Conservation (phyloP, 2,888 invertebrate genomes). For the Labia minor region DNA sequence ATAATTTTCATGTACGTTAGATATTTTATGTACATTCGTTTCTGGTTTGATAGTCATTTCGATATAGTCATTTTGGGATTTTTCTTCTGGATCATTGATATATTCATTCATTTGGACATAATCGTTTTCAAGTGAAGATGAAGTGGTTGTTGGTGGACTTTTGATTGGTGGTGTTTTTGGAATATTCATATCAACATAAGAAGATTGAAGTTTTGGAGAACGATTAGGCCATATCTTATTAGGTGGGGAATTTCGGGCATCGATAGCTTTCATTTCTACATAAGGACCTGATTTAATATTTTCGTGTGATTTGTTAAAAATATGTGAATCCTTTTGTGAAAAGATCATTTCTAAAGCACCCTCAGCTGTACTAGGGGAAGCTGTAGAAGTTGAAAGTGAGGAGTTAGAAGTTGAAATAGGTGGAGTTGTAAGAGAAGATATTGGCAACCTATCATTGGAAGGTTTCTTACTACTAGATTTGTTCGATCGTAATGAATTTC, state of each 20-base stretch:
- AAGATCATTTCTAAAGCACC: slow-evolving; percentile 21
- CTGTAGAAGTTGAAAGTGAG: slow-evolving; percentile 19
- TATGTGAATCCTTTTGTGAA: slow-evolving; percentile 20
- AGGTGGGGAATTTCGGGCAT: slow-evolving; percentile 27
- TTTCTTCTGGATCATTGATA: slow-evolving; percentile 29
- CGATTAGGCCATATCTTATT: slow-evolving; percentile 27
- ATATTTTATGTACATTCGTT: slow-evolving; percentile 33
- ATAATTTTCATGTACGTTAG: slow-evolving; percentile 47
- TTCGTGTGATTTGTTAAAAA: background rate
- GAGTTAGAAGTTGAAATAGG: slow-evolving; percentile 22
- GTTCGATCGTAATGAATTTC: slow-evolving; percentile 26
- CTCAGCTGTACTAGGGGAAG: slow-evolving; percentile 16
- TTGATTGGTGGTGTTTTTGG: slow-evolving; percentile 26
- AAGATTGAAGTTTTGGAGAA: background rate
- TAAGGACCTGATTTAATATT: slow-evolving; percentile 28
- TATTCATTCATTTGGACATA: background rate
- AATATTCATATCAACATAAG: slow-evolving; percentile 15
- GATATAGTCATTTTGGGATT: slow-evolving; percentile 35
- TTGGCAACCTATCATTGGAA: slow-evolving; percentile 20
- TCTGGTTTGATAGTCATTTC: slow-evolving; percentile 32
- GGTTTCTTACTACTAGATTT: slow-evolving; percentile 5
- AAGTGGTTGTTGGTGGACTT: slow-evolving; percentile 18
- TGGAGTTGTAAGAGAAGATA: slow-evolving; percentile 17
- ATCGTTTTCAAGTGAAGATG: background rate
- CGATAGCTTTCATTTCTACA: slow-evolving; percentile 39